Base-by-base conservation (phyloP, 2,797 vertebrate genomes). In the Cyprinella venusta region DNA sequence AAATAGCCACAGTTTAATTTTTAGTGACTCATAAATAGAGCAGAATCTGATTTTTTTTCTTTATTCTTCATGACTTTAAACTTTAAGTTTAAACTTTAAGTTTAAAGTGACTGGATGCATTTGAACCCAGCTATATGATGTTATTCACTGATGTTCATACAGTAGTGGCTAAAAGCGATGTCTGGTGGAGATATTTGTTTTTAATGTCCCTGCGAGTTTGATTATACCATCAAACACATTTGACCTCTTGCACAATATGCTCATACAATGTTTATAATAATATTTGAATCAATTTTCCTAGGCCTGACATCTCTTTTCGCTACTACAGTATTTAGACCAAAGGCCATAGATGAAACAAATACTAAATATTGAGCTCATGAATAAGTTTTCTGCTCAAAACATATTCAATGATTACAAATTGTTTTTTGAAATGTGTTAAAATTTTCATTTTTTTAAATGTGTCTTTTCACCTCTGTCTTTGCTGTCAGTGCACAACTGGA, bases 401-500 rank as follows among this genome's bases (percentile, higher is more conserved):
- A 33, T 74, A 5, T 36, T 21, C 30, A 71, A 50, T 2, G 15
- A 48, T 30, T 71, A 52, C 5, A 19, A 6, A 52, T 72, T 8
- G 36, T 3, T n/a, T 21, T 21, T 68, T 68, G 13, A 38, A 59
- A 19, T 30, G 21, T 65, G 26, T 50, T 9, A 30, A 48, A 19
- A 36, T 21, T 3, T 30, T 16, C 33, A 7, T 30, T 16, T 12
- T 12, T 18, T 6, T 15, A 12, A 19, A 38, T 15, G 45, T 70
- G 5, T 40, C 52, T 50, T 12, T 40, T 69, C 36, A 16, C 19
- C 80, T 52, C 67, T 68, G 54, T 76, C 40, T 90, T 54, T 38
- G 18, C 15, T 90, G 88, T 33, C 84, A 99, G 98, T 99, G 92
- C 97, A 99, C 93, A 99, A 99, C 93, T 99, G 98, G 98, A 99